Conservation (phyloP, 1,140 invertebrate genomes). For the Leptopilina boulardi region DNA sequence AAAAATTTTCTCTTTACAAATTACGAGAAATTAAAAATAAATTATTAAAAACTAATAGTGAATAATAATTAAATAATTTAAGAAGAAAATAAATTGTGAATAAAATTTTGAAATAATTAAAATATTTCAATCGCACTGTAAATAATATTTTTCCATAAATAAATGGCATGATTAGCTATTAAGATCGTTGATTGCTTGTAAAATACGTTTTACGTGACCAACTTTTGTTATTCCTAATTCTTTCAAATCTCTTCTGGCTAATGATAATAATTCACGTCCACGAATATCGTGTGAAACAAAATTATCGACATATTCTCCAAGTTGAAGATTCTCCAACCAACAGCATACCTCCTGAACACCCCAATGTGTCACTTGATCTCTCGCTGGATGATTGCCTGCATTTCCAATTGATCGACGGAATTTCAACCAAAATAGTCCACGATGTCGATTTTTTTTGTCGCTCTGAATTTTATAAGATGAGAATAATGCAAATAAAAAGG, state of each 20-base stretch:
- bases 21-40: too few relatives aligned
- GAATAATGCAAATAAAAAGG: slow-evolving; percentile 46
- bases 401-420: slow-evolving; percentile 74
- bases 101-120: too few relatives aligned
- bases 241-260: slow-evolving; percentile 90
- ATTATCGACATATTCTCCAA: slow-evolving; percentile 90
- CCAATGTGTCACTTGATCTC: slow-evolving; percentile 79
- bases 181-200: slow-evolving; percentile 93
- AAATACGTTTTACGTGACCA: slow-evolving; percentile 95
- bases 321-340: slow-evolving; percentile 92
- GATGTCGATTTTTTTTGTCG: slow-evolving; percentile 78
- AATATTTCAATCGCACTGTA: too few relatives aligned
- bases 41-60: too few relatives aligned
- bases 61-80: too few relatives aligned
- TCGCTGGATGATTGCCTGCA: slow-evolving; percentile 57
- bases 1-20: too few relatives aligned
- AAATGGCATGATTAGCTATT: slow-evolving; percentile 66
- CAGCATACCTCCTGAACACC: slow-evolving; percentile 84
- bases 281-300: slow-evolving; percentile 94
- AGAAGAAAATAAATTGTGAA: too few relatives aligned
- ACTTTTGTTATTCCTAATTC: slow-evolving; percentile 95
- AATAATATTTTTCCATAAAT: not conserved
- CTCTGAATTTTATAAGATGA: too few relatives aligned
- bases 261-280: slow-evolving; percentile 89
- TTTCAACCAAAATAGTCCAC: slow-evolving; percentile 79